Evolutionary conservation across 2,888 invertebrate genomes (phyloP).

Genomic region (Cremastobaeus sp.): DNA sequence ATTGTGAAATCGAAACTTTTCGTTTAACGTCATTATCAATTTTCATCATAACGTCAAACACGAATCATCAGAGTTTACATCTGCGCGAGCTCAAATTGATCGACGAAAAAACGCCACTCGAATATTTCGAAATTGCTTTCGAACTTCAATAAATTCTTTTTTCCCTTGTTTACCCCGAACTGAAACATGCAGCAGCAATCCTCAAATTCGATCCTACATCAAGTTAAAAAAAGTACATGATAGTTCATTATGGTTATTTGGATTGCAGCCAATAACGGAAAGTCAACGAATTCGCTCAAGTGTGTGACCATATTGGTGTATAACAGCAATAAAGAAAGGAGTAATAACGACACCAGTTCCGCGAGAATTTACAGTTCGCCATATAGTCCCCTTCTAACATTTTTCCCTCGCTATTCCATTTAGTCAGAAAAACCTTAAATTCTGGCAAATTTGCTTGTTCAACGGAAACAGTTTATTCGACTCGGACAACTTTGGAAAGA

Average conservation of each 20-base stretch:
- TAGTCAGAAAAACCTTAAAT: too few species aligned
- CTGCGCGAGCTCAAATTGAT: too few species aligned
- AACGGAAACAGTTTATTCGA: too few species aligned
- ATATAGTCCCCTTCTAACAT: not conserved
- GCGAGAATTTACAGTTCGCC: conserved; percentile 24
- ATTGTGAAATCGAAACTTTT: conserved; percentile 37
- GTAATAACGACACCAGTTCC: conserved; percentile 25
- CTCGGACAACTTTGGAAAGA: too few species aligned
- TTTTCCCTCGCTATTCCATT: conserved; percentile 6
- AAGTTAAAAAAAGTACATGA: conserved; percentile 41
- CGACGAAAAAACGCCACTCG: too few species aligned
- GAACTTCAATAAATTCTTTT: too few species aligned
- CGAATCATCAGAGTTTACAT: conserved; percentile 7
- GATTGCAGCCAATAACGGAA: conserved; percentile 66
- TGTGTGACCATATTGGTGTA: conserved; percentile 29
- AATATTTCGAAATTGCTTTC: too few species aligned
- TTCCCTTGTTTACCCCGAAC: too few species aligned
- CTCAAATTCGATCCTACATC: not conserved
- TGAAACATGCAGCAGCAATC: too few species aligned
- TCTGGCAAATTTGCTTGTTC: not conserved
- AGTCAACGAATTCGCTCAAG: conserved; percentile 38
- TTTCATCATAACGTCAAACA: conserved; percentile 6
- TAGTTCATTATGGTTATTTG: conserved; percentile 70
- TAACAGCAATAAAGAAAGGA: conserved; percentile 33
- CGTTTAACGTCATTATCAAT: not conserved